phyloP scores from a whole-genome alignment of 2,113 vertebrate species.

The Grus americana region DNA sequence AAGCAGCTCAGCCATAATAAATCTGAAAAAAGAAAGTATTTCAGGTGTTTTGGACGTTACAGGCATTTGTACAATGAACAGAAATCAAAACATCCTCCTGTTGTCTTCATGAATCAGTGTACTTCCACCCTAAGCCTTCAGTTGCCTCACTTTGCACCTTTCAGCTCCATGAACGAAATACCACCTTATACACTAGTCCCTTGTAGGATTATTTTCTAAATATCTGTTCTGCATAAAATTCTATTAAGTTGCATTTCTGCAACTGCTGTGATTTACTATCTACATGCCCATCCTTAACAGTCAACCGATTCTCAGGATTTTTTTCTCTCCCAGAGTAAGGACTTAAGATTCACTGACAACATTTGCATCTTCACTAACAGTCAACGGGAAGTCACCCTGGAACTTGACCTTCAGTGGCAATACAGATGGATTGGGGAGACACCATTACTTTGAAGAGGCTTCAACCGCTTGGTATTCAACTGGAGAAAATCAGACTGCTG shows the following conservation, averaged over 20 bases:
- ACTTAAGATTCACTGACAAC: background rate
- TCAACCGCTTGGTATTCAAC: background rate
- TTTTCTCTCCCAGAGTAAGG: background rate
- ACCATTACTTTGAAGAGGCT: background rate
- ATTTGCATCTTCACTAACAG: background rate
- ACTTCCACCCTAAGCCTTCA: background rate
- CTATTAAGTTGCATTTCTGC: background rate
- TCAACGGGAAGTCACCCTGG: background rate
- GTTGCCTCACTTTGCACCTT: background rate
- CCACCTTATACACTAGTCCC: background rate
- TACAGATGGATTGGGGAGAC: background rate
- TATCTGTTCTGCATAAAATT: background rate
- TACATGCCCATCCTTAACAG: background rate
- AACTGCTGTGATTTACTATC: background rate
- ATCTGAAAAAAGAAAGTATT: constrained; percentile 72
- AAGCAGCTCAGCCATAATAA: constrained; percentile 97
- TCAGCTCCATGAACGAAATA: background rate
- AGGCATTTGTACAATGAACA: background rate
- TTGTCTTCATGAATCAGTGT: background rate
- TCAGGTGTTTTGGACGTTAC: background rate
- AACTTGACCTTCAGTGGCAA: background rate
- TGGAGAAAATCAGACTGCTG: background rate
- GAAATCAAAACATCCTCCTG: background rate
- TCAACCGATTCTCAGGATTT: background rate
- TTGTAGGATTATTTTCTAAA: background rate